These are phyloP conservation scores for Phallusia fumigata DNA, from an alignment of 23 tunicate genomes.

Conservation along the genomic window DNA sequence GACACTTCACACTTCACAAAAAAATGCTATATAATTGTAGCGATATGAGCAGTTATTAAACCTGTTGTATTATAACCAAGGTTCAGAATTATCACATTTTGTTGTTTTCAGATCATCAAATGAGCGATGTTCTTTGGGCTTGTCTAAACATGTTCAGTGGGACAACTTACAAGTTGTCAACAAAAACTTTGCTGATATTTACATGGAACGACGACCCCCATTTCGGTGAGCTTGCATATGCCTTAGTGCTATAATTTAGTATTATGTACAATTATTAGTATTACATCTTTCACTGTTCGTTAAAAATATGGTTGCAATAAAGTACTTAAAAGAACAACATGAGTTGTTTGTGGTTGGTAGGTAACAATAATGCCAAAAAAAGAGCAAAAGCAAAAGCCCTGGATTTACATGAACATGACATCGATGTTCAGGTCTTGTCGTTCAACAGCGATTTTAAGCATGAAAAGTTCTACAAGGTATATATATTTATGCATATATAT, in stretches of 20 bases:
- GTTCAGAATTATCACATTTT: background rate
- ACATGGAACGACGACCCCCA: slow-evolving; percentile 86
- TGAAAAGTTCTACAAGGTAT: slow-evolving; percentile 62
- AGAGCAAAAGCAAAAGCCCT: slow-evolving; percentile 75
- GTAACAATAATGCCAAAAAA: slow-evolving; percentile 44
- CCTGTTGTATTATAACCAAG: too few relatives aligned
- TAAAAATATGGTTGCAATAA: too few relatives aligned
- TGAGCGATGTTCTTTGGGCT: slow-evolving; percentile 69
- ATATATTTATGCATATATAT: background rate
- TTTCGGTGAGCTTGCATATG: slow-evolving; percentile 21
- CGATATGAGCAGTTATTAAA: too few relatives aligned
- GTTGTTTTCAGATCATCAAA: slow-evolving; percentile 37
- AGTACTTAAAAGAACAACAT: too few relatives aligned
- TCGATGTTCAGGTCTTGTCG: slow-evolving; percentile 59
- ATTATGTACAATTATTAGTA: too few relatives aligned
- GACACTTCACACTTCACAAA: too few relatives aligned
- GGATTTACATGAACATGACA: slow-evolving; percentile 60
- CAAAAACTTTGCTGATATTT: slow-evolving; percentile 57
- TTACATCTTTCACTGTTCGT: too few relatives aligned
- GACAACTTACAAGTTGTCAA: slow-evolving; percentile 38
- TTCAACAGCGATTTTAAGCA: slow-evolving; percentile 65
- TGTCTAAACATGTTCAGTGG: slow-evolving; percentile 66
- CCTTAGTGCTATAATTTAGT: too few relatives aligned
- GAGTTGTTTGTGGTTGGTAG: background rate
- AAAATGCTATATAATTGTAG: too few relatives aligned